Evolutionary conservation across 2,888 invertebrate genomes (phyloP).

Genomic region (Dastarcus helophoroides): DNA sequence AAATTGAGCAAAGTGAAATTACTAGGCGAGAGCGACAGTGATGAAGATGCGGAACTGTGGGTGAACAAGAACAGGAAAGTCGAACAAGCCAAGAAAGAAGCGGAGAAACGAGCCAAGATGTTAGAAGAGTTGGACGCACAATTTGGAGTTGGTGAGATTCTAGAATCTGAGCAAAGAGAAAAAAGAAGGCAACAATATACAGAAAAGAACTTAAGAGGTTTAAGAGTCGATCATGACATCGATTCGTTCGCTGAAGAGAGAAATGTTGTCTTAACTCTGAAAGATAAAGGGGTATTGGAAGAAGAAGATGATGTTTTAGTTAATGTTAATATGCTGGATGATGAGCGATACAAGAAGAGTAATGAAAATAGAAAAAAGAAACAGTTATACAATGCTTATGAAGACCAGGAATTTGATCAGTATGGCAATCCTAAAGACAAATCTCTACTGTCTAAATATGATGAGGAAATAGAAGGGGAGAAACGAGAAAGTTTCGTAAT

Average conservation of each 20-base stretch:
- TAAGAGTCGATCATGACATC: conserved; percentile 77
- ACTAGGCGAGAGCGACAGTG: conserved; percentile 63
- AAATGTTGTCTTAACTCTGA: conserved; percentile 80
- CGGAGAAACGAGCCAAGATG: conserved; percentile 79
- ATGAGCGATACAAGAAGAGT: conserved; percentile 77
- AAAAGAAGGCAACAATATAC: conserved; percentile 53
- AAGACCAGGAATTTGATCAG: conserved; percentile 64
- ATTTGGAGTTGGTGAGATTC: conserved; percentile 77
- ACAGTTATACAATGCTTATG: conserved; percentile 75
- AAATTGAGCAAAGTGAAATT: conserved; percentile 48
- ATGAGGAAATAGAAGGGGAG: conserved; percentile 78
- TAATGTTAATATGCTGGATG: conserved; percentile 81
- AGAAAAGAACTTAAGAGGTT: conserved; percentile 61
- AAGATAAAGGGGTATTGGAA: conserved; percentile 84
- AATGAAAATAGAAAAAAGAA: conserved; percentile 74
- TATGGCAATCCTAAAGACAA: conserved; percentile 52
- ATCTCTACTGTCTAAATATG: conserved; percentile 80
- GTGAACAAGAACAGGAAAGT: conserved; percentile 66
- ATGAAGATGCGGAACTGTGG: conserved; percentile 69
- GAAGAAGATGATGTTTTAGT: conserved; percentile 79
- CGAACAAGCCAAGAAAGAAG: conserved; percentile 69
- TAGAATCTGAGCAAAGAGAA: conserved; percentile 62
- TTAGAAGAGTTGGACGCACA: conserved; percentile 91
- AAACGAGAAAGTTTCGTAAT: conserved; percentile 63
- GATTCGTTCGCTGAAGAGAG: conserved; percentile 61